Conservation (phyloP, 2,888 invertebrate genomes). For the Lampropteryx suffumata region DNA sequence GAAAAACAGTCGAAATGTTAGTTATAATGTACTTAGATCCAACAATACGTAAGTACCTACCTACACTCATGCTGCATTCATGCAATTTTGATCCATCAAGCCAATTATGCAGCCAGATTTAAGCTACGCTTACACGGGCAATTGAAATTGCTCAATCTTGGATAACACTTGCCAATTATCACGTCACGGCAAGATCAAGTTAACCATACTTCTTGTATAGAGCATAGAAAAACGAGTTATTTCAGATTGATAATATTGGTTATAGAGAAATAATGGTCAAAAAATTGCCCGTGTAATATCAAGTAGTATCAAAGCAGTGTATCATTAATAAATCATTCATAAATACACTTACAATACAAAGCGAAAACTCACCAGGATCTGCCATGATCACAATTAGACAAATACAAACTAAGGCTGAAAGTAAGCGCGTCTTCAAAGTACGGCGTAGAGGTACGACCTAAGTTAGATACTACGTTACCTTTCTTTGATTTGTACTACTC, state of each 20-base stretch:
- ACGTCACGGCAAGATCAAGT: too few species aligned
- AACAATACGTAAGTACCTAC: constrained; percentile 12
- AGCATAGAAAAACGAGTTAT: too few species aligned
- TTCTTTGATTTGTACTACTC: background rate
- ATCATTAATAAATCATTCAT: background rate
- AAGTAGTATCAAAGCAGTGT: too few species aligned
- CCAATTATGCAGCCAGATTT: constrained; percentile 29
- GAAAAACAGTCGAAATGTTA: constrained; percentile 32
- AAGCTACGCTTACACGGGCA: too few species aligned
- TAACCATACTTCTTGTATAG: too few species aligned
- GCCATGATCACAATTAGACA: constrained; percentile 1
- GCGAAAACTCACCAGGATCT: constrained; percentile 10
- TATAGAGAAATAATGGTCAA: too few species aligned
- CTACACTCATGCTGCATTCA: constrained; percentile 28
- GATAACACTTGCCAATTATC: too few species aligned
- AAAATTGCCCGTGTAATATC: too few species aligned
- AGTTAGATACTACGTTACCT: background rate
- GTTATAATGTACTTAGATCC: constrained; percentile 18
- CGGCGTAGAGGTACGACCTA: background rate
- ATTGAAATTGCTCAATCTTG: too few species aligned
- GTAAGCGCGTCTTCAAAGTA: constrained; percentile 4
- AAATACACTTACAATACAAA: background rate
- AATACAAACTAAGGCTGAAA: constrained; percentile 4
- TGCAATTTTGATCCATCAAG: constrained; percentile 32
- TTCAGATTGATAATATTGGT: too few species aligned